Conservation (phyloP, 2,797 vertebrate species). For the Cirrhinus molitorella region DNA sequence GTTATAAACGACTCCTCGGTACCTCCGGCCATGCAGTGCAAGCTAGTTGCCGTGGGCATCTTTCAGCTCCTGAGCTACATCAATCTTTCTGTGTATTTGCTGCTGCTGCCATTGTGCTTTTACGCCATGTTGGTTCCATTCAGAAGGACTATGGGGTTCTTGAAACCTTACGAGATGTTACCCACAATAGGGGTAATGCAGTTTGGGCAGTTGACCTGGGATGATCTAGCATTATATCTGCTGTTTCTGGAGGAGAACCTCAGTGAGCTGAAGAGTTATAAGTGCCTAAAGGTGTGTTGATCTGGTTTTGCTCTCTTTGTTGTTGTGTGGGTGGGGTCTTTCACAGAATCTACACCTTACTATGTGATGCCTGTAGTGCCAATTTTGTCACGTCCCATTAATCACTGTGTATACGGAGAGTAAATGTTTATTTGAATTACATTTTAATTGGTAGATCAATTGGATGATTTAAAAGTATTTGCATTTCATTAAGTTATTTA, state of each 20-base stretch:
- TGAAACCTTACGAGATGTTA: constrained; percentile 88
- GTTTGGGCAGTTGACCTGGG: constrained; percentile 75
- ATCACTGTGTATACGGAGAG: neutral
- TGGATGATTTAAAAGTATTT: no score
- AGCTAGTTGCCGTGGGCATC: constrained; percentile 92
- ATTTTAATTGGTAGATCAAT: no score
- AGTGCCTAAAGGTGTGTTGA: constrained; percentile 85
- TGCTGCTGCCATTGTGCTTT: constrained; percentile 84
- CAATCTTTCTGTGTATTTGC: constrained; percentile 85
- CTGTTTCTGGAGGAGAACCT: constrained; percentile 95
- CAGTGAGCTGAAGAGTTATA: constrained; percentile 96
- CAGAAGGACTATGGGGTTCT: constrained; percentile 77
- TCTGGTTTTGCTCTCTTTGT: neutral
- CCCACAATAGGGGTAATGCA: constrained; percentile 86
- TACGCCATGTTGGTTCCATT: constrained; percentile 85
- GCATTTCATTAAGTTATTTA: neutral
- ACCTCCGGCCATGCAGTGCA: constrained; percentile 88
- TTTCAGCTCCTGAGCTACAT: constrained; percentile 93
- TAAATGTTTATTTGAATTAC: neutral
- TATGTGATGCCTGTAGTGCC: no score
- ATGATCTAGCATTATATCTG: constrained; percentile 90
- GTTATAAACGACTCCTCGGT: constrained; percentile 82
- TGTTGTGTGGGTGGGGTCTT: neutral
- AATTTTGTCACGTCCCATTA: no score
- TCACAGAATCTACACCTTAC: no score